Percentiles rank a stretch among this genome's conserved stretches.
These are phyloP conservation scores for Naso thynnoides DNA, from an alignment of 2,797 vertebrate genomes.

Conservation along the genomic window DNA sequence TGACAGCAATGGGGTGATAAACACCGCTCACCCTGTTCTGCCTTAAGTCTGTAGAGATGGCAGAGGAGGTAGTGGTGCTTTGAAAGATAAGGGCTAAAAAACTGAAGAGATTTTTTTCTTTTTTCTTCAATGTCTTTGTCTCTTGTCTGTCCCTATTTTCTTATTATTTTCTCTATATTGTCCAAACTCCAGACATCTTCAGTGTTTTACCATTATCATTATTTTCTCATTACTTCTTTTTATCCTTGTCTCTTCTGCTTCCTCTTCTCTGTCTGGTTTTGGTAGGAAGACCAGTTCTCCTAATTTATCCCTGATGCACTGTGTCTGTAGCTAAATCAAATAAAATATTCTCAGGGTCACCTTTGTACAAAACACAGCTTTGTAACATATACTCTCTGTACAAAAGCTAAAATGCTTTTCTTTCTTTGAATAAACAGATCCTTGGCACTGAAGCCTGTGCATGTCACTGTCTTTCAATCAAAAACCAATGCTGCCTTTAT, in stretches of 20 bases:
- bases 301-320: slow-evolving; percentile 25
- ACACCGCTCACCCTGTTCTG: slow-evolving; percentile 65
- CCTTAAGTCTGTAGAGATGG: slow-evolving; percentile 53
- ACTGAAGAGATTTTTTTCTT: slow-evolving; percentile 35
- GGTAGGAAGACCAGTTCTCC: slow-evolving; percentile 8
- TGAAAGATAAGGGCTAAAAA: slow-evolving; percentile 52
- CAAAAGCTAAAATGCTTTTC: not conserved
- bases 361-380: not conserved
- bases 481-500: too few relatives aligned
- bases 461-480: not conserved
- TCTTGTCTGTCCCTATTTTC: slow-evolving; percentile 21
- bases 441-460: not conserved
- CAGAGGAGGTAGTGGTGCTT: slow-evolving; percentile 42
- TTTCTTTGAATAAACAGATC: not conserved
- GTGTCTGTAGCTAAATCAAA: slow-evolving; percentile 17
- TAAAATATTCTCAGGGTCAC: slow-evolving; percentile 11
- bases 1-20: slow-evolving; percentile 73
- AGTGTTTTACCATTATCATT: slow-evolving; percentile 25
- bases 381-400: not conserved
- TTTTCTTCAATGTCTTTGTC: not conserved
- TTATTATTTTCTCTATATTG: not conserved
- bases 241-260: slow-evolving; percentile 2
- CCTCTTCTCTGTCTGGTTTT: not conserved
- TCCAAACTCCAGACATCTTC: slow-evolving; percentile 2
- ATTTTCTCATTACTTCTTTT: slow-evolving; percentile 24